These are phyloP conservation scores for Glomeris marginata DNA, from an alignment of 2,888 invertebrate genomes.

Conservation along the genomic window DNA sequence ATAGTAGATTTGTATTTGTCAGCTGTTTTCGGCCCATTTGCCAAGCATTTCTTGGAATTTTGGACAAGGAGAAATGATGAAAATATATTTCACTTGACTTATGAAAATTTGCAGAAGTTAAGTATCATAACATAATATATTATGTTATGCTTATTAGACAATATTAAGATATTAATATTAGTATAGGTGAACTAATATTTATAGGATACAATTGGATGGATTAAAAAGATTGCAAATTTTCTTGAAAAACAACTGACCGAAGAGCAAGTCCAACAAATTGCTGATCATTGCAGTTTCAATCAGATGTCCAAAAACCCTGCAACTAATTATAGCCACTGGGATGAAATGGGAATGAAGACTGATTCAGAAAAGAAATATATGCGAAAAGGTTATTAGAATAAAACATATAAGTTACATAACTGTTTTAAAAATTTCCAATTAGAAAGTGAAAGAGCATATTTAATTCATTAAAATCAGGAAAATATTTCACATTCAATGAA, in stretches of 20 bases:
- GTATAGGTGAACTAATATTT: no score
- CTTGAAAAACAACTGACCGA: conserved; percentile 49
- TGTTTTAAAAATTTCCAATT: background rate
- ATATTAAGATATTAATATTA: no score
- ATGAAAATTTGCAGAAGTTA: no score
- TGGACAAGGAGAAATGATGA: conserved; percentile 48
- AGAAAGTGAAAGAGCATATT: no score
- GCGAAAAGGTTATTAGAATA: conserved; percentile 15
- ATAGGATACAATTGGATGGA: background rate
- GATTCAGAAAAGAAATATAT: conserved; percentile 5
- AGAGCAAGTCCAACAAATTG: conserved; percentile 46
- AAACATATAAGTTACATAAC: background rate
- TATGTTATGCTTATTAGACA: no score
- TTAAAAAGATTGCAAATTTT: conserved; percentile 49
- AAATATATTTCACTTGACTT: conserved; percentile 59
- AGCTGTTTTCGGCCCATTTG: conserved; percentile 59
- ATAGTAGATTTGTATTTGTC: no score
- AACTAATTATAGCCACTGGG: conserved; percentile 38
- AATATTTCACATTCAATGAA: no score
- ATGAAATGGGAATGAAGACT: background rate
- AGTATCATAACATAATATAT: no score
- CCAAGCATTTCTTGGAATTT: conserved; percentile 62
- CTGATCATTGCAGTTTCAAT: conserved; percentile 59
- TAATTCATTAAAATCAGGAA: no score
- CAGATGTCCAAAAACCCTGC: conserved; percentile 68